Conservation (phyloP, 2,797 vertebrate genomes). For the Etheostoma nigrum region DNA sequence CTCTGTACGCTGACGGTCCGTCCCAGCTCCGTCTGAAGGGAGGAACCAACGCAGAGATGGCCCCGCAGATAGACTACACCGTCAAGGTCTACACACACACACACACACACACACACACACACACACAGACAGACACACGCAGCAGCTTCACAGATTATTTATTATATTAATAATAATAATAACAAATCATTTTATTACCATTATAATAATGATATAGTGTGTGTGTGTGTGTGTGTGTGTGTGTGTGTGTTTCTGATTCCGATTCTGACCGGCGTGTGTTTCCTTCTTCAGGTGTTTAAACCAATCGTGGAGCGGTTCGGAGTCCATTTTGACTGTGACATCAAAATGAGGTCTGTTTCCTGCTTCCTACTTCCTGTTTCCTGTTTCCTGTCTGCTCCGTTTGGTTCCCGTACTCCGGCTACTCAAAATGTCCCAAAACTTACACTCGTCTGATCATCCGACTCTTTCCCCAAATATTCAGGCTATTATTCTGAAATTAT, state of each 20-base stretch:
- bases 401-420: no score
- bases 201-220: no score
- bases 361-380: background rate
- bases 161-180: no score
- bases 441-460: no score
- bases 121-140: background rate
- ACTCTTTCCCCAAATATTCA: no score
- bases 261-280: background rate
- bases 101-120: background rate
- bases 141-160: no score
- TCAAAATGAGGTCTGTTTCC: slow-evolving; percentile 90
- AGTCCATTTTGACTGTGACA: slow-evolving; percentile 91
- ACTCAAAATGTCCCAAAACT: no score
- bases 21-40: slow-evolving; percentile 93
- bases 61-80: slow-evolving; percentile 97
- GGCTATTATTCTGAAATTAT: no score
- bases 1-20: slow-evolving; percentile 88
- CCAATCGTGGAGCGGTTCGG: slow-evolving; percentile 93
- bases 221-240: no score
- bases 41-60: slow-evolving; percentile 98
- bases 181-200: no score
- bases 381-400: no score
- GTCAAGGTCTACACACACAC: slow-evolving; percentile 79
- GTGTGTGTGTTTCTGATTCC: no score
- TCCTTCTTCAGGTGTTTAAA: slow-evolving; percentile 91